These are phyloP conservation scores for Circaetus gallicus DNA, from an alignment of 2,113 vertebrate genomes.

Conservation along the genomic window DNA sequence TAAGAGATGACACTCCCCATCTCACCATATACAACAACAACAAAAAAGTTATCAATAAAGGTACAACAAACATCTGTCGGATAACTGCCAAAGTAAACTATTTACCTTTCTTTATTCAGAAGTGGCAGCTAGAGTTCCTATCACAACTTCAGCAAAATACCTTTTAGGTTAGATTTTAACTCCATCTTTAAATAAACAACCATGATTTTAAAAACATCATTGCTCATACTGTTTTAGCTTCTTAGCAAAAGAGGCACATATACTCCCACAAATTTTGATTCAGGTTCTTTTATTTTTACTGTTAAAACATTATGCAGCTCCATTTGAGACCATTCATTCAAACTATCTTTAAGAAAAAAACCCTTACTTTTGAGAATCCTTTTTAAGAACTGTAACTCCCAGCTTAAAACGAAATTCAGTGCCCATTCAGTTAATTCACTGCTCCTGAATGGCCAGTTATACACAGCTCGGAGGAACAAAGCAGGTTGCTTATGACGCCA, in stretches of 20 bases:
- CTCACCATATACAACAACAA: background rate
- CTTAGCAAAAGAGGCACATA: background rate
- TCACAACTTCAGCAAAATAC: background rate
- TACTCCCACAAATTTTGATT: background rate
- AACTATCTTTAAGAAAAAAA: background rate
- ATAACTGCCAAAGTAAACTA: background rate
- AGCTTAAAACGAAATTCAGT: background rate
- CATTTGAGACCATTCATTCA: background rate
- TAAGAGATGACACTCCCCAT: background rate
- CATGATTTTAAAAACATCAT: background rate
- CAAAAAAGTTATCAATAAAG: background rate
- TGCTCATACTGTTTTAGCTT: background rate
- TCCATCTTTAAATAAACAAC: background rate
- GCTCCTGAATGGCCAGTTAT: background rate
- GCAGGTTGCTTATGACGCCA: background rate
- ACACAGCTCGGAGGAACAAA: background rate
- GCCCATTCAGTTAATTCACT: background rate
- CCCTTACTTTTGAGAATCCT: background rate
- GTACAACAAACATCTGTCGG: background rate
- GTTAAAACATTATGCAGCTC: background rate
- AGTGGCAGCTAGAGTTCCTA: background rate
- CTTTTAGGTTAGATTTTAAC: background rate
- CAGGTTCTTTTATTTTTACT: background rate
- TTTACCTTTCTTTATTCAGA: background rate
- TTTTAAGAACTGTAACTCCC: background rate